A percentile compares a stretch with the other conserved stretches of the same genome.
Conservation (phyloP, 2,888 invertebrate genomes). For the Drosophila falleni region DNA sequence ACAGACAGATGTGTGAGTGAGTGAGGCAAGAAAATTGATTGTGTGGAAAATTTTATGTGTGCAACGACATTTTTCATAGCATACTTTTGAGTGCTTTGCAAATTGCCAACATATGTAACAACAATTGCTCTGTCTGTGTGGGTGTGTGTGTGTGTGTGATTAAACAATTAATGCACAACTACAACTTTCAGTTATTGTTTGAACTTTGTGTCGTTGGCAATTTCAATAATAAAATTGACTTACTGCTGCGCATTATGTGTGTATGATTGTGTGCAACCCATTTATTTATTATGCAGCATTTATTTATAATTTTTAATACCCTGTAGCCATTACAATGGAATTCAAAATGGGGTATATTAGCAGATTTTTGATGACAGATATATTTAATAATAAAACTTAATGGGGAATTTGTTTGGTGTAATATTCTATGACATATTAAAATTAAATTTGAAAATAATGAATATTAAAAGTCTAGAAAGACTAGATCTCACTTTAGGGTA, state of each 20-base stretch:
- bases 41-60: constrained; percentile 71
- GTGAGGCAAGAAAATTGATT: constrained; percentile 26
- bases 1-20: constrained; percentile 32
- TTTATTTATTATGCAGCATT: constrained; percentile 69
- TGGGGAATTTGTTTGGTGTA: no score
- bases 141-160: constrained; percentile 17
- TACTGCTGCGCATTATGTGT: constrained; percentile 67
- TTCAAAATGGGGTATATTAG: background rate
- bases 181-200: constrained; percentile 50
- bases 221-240: constrained; percentile 79
- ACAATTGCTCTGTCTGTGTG: constrained; percentile 13
- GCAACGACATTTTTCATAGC: constrained; percentile 74
- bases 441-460: background rate
- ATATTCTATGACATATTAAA: no score
- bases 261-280: constrained; percentile 42
- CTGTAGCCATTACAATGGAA: background rate
- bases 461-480: background rate
- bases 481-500: background rate
- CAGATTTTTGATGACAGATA: no score
- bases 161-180: constrained; percentile 36
- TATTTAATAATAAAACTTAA: no score
- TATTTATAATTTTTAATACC: constrained; percentile 46
- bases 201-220: constrained; percentile 45
- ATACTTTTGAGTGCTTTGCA: constrained; percentile 74
- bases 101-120: constrained; percentile 60